These are phyloP conservation scores for Diplodus sargus DNA, from an alignment of 2,797 vertebrate genomes.

Conservation along the genomic window DNA sequence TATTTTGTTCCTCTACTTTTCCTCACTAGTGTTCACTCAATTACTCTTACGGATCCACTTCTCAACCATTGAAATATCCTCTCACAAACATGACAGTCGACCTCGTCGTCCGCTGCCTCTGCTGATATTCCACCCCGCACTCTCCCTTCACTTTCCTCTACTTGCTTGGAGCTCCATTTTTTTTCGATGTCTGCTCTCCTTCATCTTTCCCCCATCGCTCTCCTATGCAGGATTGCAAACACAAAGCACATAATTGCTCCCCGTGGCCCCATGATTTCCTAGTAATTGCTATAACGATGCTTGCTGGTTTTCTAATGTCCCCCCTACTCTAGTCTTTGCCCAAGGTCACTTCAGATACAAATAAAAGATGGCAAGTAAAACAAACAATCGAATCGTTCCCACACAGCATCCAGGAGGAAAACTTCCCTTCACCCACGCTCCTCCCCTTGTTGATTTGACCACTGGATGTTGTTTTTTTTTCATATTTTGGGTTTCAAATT, in stretches of 20 bases:
- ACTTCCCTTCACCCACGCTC: conserved; percentile 17
- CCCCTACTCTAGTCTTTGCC: conserved; percentile 57
- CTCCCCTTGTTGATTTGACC: conserved; percentile 31
- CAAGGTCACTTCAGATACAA: conserved; percentile 73
- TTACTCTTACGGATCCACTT: conserved; percentile 55
- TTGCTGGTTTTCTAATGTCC: conserved; percentile 70
- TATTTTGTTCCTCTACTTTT: conserved; percentile 53
- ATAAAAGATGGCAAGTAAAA: conserved; percentile 56
- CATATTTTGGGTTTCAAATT: conserved; percentile 1
- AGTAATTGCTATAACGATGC: conserved; percentile 79
- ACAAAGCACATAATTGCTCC: conserved; percentile 79
- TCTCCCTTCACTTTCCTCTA: conserved; percentile 22
- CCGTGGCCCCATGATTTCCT: conserved; percentile 74
- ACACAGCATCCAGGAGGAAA: conserved; percentile 33
- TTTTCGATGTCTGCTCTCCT: conserved; percentile 35
- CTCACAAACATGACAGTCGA: conserved; percentile 37
- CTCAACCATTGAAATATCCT: conserved; percentile 45
- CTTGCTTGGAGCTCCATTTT: conserved; percentile 33
- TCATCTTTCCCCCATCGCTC: conserved; percentile 52
- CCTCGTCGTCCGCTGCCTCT: conserved; percentile 27
- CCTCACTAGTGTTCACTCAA: conserved; percentile 56
- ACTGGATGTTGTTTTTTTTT: conserved; percentile 32
- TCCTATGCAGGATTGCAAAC: conserved; percentile 71
- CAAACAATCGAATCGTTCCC: conserved; percentile 49
- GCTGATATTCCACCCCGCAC: conserved; percentile 24